Conservation (phyloP, 64 coral and sea anemone genomes). For the Actinia tenebrosa region DNA sequence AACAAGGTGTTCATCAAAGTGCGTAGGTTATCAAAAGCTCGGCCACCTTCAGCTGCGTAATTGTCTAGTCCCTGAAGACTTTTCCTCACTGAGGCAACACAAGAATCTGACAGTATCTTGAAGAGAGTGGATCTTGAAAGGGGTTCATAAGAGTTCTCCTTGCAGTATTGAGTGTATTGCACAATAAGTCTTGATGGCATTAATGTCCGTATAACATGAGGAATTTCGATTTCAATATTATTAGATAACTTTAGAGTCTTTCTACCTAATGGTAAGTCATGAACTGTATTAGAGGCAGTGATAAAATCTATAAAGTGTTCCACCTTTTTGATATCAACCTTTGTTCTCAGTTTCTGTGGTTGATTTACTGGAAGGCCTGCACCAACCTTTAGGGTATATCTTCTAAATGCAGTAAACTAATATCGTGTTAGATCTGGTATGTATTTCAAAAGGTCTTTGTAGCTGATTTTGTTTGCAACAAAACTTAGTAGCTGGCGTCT, state of each 20-base stretch:
- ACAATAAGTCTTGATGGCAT: conserved; percentile 21
- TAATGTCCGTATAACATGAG: conserved; percentile 11
- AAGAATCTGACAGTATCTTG: not conserved
- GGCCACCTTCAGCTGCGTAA: not conserved
- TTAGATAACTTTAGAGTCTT: conserved; percentile 24
- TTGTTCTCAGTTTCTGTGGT: conserved; percentile 2
- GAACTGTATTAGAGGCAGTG: conserved; percentile 14
- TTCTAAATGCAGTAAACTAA: conserved; percentile 35
- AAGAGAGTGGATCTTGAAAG: conserved; percentile 11
- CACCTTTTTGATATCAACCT: conserved; percentile 18
- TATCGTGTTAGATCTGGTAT: conserved; percentile 28
- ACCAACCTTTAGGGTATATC: not conserved
- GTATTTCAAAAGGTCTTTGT: not conserved
- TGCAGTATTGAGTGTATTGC: conserved; percentile 33
- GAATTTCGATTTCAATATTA: not conserved
- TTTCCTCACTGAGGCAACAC: conserved; percentile 2
- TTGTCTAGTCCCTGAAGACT: not conserved
- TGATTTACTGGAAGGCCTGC: conserved; percentile 14
- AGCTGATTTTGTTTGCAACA: conserved; percentile 32
- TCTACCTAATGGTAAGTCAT: conserved; percentile 34
- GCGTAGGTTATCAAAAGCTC: conserved; percentile 13
- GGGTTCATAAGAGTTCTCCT: not conserved
- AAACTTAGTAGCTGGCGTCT: conserved; percentile 39
- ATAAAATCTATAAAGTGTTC: conserved; percentile 48
- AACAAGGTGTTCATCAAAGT: conserved; percentile 15